Conservation (phyloP, 2,113 vertebrate species). For the Rattus rattus region DNA sequence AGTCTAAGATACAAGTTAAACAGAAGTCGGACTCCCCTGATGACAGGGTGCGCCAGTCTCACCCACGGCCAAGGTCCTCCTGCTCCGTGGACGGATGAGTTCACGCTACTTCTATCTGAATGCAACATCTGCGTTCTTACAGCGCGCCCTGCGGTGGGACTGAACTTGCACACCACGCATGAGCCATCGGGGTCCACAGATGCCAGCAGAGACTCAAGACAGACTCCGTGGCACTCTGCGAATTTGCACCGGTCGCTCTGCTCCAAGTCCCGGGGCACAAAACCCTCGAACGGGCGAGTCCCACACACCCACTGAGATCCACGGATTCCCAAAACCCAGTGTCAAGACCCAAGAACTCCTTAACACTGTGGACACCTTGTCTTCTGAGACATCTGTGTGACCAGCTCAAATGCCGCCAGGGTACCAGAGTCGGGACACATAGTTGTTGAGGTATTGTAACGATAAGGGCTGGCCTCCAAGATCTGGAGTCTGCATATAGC, state of each 20-base stretch:
- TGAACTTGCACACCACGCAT: not conserved
- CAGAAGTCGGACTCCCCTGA: not conserved
- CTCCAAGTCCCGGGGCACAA: not conserved
- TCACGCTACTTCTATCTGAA: not conserved
- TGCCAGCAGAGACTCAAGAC: not conserved
- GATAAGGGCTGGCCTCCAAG: too few relatives aligned
- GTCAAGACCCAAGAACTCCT: rapidly evolving
- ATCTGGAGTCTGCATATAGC: too few relatives aligned
- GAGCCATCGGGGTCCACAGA: rapidly evolving
- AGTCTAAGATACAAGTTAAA: not conserved
- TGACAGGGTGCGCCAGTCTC: not conserved
- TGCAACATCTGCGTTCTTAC: not conserved
- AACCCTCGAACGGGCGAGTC: rapidly evolving
- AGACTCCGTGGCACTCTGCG: not conserved
- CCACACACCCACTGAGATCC: not conserved
- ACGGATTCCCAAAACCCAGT: not conserved
- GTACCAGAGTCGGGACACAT: not conserved
- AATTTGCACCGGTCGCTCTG: not conserved
- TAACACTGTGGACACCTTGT: not conserved
- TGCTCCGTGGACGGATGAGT: not conserved
- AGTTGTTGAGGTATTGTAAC: too few relatives aligned
- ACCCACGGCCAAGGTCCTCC: not conserved
- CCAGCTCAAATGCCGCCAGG: not conserved
- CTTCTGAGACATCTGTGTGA: not conserved
- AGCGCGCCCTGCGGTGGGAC: not conserved